Base-by-base conservation (phyloP, 2,888 invertebrate species). In the Tiliacea citrago region DNA sequence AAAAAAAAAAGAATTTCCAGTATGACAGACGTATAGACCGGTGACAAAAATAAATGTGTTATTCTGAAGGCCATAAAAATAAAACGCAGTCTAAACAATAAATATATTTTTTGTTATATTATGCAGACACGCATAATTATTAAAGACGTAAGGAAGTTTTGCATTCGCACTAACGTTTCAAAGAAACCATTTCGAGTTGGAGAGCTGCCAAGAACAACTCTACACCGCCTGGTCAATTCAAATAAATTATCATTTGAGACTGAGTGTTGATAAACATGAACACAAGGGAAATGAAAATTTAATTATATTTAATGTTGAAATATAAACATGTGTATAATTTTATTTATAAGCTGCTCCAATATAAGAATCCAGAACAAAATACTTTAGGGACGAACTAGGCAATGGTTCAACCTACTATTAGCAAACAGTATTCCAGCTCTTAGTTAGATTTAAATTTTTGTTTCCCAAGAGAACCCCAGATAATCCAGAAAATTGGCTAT, bases 171-270 rank as follows among this genome's bases (percentile, higher is more conserved):
- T 89, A 89, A 92, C 88, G 88, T 92, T 93, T 93, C 92, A 89
- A 86, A 91, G 93, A 93, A 93, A 91, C 92, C 88, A 91, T 92
- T 91, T 89, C 79, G 86, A 77, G 79, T 91, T 95, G 95, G 94
- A 89, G 58, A 69, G 51, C 49, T 83, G 93, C 95, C 95, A 94
- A 91, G 85, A 91, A 89, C 87, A 89, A 88, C 82, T 90, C 89
- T 85, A 89, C 91, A 91, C 89, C 90, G 91, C 87, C 88, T 86
- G 89, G 88, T 89, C 89, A 91, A 90, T 91, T 88, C 83, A 81
- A 87, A 91, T 92, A 91, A 91, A 92, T 92, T 83, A 86, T 91
- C 86, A 89, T 89, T 88, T 88, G 84, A 88, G 87, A 88, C 88
- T 84, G 79, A 79, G 78, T 89, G 90, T 90, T 91, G 89, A 91